Base-by-base conservation (phyloP, 2,888 invertebrate species). In the Achlya flavicornis region DNA sequence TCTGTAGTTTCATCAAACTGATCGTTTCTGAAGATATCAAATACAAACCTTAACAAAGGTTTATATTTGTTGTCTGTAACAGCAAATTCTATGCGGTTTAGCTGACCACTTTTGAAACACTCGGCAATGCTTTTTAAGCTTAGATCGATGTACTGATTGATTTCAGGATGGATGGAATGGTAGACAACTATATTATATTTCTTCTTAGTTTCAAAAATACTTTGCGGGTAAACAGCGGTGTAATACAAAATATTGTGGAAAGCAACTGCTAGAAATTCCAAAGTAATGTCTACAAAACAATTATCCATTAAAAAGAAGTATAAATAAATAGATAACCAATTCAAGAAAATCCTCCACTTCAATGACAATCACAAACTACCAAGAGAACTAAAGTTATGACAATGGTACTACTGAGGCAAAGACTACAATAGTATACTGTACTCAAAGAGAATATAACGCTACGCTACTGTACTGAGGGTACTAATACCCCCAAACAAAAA, bases 221-320 rank as follows among this genome's bases (percentile, higher is more conserved):
- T 94, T 65, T 91, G 88, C 1, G 96, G 96, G 83, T 96, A 96
- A 58, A 96, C 84, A 71, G 95, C 94, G 63, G 95, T 83, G 64
- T 92, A 86, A 75, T 94, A 95, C 6, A 96, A 78, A 64, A 96
- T 95, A 64, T 91, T 94, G 76, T 96, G 95, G 67, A 96, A 94
- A 0, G 95, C 94, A 33, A 96, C 94, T 77, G 95, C 95, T 35
- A 96, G 81, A 82, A 96, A 96, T 86, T 96, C 96, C 63, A 95
- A 76, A n/a, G 95, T 84, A 62, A 96, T 87, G 74, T 96, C 95
- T 41, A 88, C 73, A 64, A 92, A 89, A 80, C 94, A 95, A 85
- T 74, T 80, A 82, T 91, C 92, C 92, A 92, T 92, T 38, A 5
- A 46, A 41, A 26, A 26, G 26, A 26, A 26, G 26, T 11, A 2